Conservation (phyloP, 2,888 invertebrate genomes). For the Cephus rjabovi region DNA sequence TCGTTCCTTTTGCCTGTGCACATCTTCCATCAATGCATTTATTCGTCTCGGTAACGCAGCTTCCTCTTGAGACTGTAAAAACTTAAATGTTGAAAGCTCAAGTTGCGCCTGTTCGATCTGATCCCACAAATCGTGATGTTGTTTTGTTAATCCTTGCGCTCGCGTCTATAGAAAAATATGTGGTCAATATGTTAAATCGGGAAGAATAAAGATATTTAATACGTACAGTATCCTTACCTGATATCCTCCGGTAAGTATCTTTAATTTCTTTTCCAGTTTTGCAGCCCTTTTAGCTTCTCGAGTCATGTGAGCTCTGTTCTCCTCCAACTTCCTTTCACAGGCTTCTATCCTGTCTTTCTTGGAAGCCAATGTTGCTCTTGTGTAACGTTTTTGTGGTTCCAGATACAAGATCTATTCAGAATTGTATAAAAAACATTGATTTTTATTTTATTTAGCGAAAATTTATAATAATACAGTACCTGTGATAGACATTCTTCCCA, state of each 20-base stretch:
- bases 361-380: slow-evolving; percentile 92
- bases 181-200: neutral
- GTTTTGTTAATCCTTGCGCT: slow-evolving; percentile 88
- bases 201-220: neutral
- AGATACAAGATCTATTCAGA: slow-evolving; percentile 81
- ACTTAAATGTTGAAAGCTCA: slow-evolving; percentile 91
- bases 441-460: slow-evolving; percentile 23
- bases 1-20: slow-evolving; percentile 89
- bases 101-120: slow-evolving; percentile 91
- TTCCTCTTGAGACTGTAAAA: slow-evolving; percentile 89
- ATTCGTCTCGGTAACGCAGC: slow-evolving; percentile 91
- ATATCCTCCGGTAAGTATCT: slow-evolving; percentile 94
- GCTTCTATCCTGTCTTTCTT: slow-evolving; percentile 97
- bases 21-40: slow-evolving; percentile 92
- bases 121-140: slow-evolving; percentile 86
- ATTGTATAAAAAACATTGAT: neutral
- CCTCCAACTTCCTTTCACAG: slow-evolving; percentile 90
- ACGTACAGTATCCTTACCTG: slow-evolving; percentile 69
- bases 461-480: slow-evolving; percentile 65
- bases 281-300: slow-evolving; percentile 96
- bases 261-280: slow-evolving; percentile 97
- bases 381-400: slow-evolving; percentile 92
- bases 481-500: slow-evolving; percentile 98
- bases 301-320: slow-evolving; percentile 95
- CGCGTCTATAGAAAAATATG: slow-evolving; percentile 68